Conservation (phyloP, 2,888 invertebrate genomes). For the Morpho deidamia region DNA sequence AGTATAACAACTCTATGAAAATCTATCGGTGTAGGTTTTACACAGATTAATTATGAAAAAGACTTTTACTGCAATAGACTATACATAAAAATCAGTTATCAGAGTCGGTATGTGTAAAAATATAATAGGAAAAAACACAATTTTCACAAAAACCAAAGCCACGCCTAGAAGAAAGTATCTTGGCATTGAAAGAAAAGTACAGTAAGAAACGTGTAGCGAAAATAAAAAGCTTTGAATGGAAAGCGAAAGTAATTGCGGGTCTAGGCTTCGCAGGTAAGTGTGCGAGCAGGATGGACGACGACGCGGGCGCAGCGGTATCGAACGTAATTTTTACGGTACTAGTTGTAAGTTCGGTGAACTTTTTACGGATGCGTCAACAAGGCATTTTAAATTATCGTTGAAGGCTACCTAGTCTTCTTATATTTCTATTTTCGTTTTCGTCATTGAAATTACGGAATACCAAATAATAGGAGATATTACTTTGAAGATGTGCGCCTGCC, state of each 20-base stretch:
- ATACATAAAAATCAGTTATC: neutral
- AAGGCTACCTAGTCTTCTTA: neutral
- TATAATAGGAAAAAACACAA: neutral
- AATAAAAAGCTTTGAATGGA: conserved; percentile 53
- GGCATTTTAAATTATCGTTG: no score
- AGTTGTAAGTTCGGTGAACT: conserved; percentile 36
- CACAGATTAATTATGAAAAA: no score
- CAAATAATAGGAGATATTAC: no score
- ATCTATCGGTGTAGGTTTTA: no score
- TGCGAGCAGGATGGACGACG: conserved; percentile 20
- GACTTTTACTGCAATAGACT: neutral
- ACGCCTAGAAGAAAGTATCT: conserved; percentile 3
- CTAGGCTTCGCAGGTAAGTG: conserved; percentile 35
- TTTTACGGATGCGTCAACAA: conserved; percentile 1
- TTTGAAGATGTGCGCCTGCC: no score
- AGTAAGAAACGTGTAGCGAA: conserved; percentile 20
- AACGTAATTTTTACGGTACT: conserved; percentile 48
- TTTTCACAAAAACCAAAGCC: neutral
- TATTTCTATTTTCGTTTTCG: neutral
- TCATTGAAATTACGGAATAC: no score
- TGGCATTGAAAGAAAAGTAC: conserved; percentile 29
- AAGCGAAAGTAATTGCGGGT: conserved; percentile 62
- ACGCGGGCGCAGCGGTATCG: conserved; percentile 34
- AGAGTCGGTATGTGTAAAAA: neutral
- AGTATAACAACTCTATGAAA: no score